Percentiles rank a stretch among this genome's conserved stretches.
Conservation (phyloP, 2,888 invertebrate genomes). For the Meandrusa payeni region DNA sequence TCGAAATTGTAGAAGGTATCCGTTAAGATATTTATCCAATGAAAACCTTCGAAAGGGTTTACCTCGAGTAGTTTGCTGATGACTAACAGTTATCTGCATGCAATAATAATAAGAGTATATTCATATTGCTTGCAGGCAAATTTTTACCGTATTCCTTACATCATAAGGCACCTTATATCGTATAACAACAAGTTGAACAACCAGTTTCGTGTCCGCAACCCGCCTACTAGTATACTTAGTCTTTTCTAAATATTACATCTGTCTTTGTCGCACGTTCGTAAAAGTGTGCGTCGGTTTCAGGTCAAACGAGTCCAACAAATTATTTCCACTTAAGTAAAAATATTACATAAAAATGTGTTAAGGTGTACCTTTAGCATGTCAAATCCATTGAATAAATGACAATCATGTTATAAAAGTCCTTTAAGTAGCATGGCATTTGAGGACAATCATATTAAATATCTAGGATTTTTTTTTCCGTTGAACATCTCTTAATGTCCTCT, state of each 20-base stretch:
- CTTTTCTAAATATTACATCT: conserved; percentile 29
- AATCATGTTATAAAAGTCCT: too few relatives aligned
- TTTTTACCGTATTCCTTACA: conserved; percentile 36
- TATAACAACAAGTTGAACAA: conserved; percentile 39
- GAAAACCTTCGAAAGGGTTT: conserved; percentile 14
- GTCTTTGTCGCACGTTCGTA: conserved; percentile 43
- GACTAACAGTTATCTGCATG: conserved; percentile 51
- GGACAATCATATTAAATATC: too few relatives aligned
- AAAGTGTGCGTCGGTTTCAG: conserved; percentile 53
- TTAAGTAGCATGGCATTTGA: too few relatives aligned
- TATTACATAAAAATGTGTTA: too few relatives aligned
- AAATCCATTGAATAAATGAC: too few relatives aligned
- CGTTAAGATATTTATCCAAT: conserved; percentile 10
- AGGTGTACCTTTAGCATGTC: too few relatives aligned
- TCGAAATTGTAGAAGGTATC: background rate
- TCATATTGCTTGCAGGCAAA: conserved; percentile 29
- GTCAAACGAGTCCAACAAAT: conserved; percentile 46
- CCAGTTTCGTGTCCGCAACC: conserved; percentile 64
- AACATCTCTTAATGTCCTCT: too few relatives aligned
- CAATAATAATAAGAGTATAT: conserved; percentile 40
- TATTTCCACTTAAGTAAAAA: conserved; percentile 1
- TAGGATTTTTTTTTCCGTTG: too few relatives aligned
- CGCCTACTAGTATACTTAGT: conserved; percentile 42
- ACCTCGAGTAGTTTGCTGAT: conserved; percentile 31
- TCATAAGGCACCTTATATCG: conserved; percentile 40